Evolutionary conservation across 2,797 vertebrate species (phyloP).

Genomic region (Eupleurogrammus muticus): DNA sequence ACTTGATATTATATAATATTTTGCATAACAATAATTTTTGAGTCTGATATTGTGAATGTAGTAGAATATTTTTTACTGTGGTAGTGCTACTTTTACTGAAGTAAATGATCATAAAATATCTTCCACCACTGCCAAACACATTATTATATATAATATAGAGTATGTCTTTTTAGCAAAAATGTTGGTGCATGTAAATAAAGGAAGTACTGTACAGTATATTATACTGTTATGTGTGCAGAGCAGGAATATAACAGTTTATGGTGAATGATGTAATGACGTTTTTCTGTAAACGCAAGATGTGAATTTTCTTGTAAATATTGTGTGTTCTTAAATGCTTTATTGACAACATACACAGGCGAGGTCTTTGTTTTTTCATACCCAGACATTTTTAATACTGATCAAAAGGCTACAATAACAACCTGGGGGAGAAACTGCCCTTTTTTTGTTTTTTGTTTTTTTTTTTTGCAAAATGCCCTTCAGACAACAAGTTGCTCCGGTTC

Average conservation of each 20-base stretch:
- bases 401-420: slow-evolving; percentile 52
- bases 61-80: too few species aligned
- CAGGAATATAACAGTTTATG: background rate
- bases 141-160: background rate
- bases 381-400: slow-evolving; percentile 39
- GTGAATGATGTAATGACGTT: background rate
- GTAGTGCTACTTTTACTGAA: too few species aligned
- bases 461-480: slow-evolving; percentile 17
- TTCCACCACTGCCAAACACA: background rate
- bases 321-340: slow-evolving; percentile 18
- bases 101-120: too few species aligned
- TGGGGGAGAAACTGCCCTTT: background rate
- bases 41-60: too few species aligned
- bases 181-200: background rate
- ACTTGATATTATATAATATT: too few species aligned
- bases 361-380: slow-evolving; percentile 33
- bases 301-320: slow-evolving; percentile 1
- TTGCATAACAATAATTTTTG: too few species aligned
- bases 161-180: background rate
- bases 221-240: background rate
- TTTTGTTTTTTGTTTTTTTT: too few species aligned
- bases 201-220: background rate
- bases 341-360: slow-evolving; percentile 33
- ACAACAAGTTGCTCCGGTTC: slow-evolving; percentile 35
- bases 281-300: background rate